A percentile compares a stretch with the other conserved stretches of the same genome.
These are phyloP conservation scores for Sussaba pulchella DNA, from an alignment of 2,888 invertebrate genomes.

Conservation along the genomic window DNA sequence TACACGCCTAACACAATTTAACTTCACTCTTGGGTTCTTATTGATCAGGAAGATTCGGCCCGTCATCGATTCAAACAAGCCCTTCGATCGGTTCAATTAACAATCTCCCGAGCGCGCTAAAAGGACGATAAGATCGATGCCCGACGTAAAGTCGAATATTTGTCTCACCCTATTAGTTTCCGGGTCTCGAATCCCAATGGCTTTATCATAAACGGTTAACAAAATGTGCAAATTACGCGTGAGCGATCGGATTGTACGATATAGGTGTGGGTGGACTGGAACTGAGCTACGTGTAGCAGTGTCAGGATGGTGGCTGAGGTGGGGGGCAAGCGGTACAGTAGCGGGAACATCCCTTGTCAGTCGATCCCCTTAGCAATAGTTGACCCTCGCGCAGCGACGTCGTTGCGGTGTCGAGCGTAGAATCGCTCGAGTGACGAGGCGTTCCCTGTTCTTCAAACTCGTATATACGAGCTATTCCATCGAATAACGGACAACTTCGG, in stretches of 20 bases:
- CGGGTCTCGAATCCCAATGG: conserved; percentile 70
- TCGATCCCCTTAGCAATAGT: conserved; percentile 15
- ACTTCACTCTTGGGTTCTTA: no score
- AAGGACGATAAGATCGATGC: no score
- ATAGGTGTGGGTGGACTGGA: conserved; percentile 46
- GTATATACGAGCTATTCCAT: conserved; percentile 11
- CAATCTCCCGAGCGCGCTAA: no score
- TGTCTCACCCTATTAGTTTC: conserved; percentile 58
- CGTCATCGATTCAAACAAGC: no score
- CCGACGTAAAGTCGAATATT: conserved; percentile 55
- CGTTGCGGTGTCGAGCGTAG: conserved; percentile 10
- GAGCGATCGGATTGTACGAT: conserved; percentile 11
- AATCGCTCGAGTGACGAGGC: conserved; percentile 59
- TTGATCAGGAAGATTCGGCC: no score
- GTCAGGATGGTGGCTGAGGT: no score
- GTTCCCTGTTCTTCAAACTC: conserved; percentile 45
- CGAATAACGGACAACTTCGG: no score
- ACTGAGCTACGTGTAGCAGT: not conserved
- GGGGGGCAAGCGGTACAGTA: no score
- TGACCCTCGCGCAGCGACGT: conserved; percentile 13
- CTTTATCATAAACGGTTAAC: conserved; percentile 79
- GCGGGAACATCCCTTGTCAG: conserved; percentile 16
- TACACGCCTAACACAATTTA: no score
- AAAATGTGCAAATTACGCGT: conserved; percentile 79
- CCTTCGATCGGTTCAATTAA: no score